These are phyloP conservation scores for Elysia crispata DNA, from an alignment of 2,888 invertebrate genomes.

Conservation along the genomic window DNA sequence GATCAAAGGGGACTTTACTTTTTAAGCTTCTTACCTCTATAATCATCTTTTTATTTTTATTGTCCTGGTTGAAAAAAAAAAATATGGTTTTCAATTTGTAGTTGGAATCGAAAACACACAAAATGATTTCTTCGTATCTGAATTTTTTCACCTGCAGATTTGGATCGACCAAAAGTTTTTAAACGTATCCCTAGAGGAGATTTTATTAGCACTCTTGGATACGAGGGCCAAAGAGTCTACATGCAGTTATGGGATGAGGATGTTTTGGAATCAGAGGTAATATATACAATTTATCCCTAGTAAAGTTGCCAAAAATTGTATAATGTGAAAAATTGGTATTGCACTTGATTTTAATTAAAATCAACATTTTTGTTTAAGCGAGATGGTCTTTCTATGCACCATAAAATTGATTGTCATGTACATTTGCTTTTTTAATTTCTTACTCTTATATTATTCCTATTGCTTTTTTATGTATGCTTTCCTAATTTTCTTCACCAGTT, in stretches of 20 bases:
- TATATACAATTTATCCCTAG: neutral
- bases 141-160: constrained; percentile 55
- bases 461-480: neutral
- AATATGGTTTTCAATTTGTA: neutral
- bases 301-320: neutral
- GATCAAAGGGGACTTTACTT: neutral
- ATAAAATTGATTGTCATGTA: neutral
- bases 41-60: neutral
- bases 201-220: constrained; percentile 68
- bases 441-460: neutral
- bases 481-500: neutral
- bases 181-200: constrained; percentile 63
- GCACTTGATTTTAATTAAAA: neutral
- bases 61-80: neutral
- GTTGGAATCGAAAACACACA: too few species aligned
- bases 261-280: constrained; percentile 66
- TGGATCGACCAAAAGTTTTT: constrained; percentile 64
- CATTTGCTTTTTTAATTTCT: neutral
- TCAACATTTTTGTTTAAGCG: neutral
- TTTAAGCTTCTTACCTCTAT: neutral
- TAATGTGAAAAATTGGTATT: neutral
- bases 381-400: neutral
- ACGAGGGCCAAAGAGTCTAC: constrained; percentile 69
- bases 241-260: constrained; percentile 65
- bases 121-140: neutral